phyloP scores from a whole-genome alignment of 2,797 vertebrate species.

The Oreochromis mossambicus region DNA sequence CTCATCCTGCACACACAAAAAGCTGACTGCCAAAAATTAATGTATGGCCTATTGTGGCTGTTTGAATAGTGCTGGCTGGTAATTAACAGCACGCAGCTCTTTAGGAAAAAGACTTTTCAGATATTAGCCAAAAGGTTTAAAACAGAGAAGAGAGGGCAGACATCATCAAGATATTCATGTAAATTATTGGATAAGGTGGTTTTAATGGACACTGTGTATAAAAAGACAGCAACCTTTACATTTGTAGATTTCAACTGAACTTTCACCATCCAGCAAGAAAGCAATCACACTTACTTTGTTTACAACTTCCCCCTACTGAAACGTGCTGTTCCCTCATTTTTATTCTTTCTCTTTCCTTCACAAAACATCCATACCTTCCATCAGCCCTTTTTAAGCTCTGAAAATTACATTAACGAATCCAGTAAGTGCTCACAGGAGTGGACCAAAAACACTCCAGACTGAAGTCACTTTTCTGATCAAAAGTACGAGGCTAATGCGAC shows the following conservation, averaged over 20 bases:
- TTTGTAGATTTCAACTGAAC: neutral
- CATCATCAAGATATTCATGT: neutral
- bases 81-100: neutral
- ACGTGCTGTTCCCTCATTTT: neutral
- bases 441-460: conserved; percentile 26
- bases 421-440: conserved; percentile 4
- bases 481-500: conserved; percentile 43
- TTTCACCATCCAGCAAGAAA: neutral
- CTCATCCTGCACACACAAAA: neutral
- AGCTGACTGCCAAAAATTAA: neutral
- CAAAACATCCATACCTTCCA: neutral
- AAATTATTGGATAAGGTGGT: neutral
- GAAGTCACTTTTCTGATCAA: conserved; percentile 49
- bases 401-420: neutral
- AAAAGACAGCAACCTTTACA: neutral
- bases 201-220: neutral
- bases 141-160: neutral
- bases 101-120: neutral
- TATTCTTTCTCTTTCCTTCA: neutral
- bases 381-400: neutral
- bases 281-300: neutral
- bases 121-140: neutral
- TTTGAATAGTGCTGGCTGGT: neutral
- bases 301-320: neutral
- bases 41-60: neutral